Base-by-base conservation (phyloP, 2,888 invertebrate species). In the Drosophila ochracea region DNA sequence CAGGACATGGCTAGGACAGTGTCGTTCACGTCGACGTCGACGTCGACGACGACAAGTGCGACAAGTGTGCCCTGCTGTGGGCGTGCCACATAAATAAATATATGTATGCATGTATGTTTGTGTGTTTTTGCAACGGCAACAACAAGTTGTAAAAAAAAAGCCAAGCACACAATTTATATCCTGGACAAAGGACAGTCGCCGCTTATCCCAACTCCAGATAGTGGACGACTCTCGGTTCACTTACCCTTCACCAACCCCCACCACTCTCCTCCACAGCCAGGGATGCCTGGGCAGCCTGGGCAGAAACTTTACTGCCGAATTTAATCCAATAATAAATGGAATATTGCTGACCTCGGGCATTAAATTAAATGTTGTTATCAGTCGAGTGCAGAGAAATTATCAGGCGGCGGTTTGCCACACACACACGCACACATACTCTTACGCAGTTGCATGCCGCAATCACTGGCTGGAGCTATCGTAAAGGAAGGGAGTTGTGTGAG, bases 291-390 rank as follows among this genome's bases (percentile, higher is more conserved):
- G 19, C 53, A 35, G 39, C 52, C 52, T 16, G 30, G 16, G 49
- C 62, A 77, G 89, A 91, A 91, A 88, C 82, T 92, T 90, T 91
- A 74, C 92, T 92, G 90, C 91, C 91, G 86, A 91, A 92, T 91
- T 92, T 93, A 93, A 93, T 93, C 93, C 93, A 93, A 93, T 93
- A 93, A 93, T 92, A 93, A 93, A 93, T 93, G 93, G 92, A 92
- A 93, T 93, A 92, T 92, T 93, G 92, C 93, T 93, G 93, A 93
- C 93, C 93, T 93, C 92, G 93, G 93, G 93, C 93, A 93, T 93
- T 93, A 93, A 93, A 93, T 93, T 93, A 93, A 93, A 93, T 92
- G 93, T 93, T 93, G 93, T 93, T 93, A 93, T 93, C 93, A 92
- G 93, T 85, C 89, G 91, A 91, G 91, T 92, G 93, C 93, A 93